These are phyloP conservation scores for Octopus sinensis DNA, from an alignment of 1,140 invertebrate genomes.

Conservation along the genomic window DNA sequence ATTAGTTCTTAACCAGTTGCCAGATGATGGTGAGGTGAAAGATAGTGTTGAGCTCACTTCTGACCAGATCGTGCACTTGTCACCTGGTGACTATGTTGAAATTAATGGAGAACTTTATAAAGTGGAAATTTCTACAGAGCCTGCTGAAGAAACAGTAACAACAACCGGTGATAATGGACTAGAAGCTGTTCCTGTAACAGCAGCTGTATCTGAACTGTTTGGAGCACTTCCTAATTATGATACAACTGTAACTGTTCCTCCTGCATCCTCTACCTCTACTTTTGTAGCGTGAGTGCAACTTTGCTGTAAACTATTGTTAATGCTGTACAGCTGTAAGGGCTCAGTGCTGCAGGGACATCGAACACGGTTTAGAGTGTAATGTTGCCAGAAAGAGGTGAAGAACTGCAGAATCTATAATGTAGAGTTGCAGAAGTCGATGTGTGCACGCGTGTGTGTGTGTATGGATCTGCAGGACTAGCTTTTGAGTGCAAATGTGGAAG, in stretches of 20 bases:
- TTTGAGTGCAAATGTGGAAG: too few relatives aligned
- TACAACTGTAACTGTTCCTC: not conserved
- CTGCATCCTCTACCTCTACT: not conserved
- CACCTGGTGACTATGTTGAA: conserved; percentile 51
- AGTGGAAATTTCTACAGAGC: conserved; percentile 35
- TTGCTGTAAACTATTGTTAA: too few relatives aligned
- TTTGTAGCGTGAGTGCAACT: too few relatives aligned
- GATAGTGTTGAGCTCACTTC: conserved; percentile 40
- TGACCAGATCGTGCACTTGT: conserved; percentile 47
- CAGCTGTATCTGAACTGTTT: not conserved
- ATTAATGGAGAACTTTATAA: conserved; percentile 55
- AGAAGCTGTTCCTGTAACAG: not conserved
- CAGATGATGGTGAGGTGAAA: conserved; percentile 5
- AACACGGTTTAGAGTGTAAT: too few relatives aligned
- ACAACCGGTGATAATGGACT: not conserved
- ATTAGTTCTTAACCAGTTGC: conserved; percentile 17
- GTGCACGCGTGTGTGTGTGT: too few relatives aligned
- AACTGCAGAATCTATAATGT: too few relatives aligned
- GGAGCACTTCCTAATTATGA: not conserved
- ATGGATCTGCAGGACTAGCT: too few relatives aligned
- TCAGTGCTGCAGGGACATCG: too few relatives aligned
- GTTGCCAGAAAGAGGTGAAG: too few relatives aligned
- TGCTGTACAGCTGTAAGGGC: too few relatives aligned
- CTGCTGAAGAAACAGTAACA: conserved; percentile 7
- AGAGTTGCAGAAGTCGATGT: too few relatives aligned